These are phyloP conservation scores for Tetanocera ferruginea DNA, from an alignment of 2,888 invertebrate species.

Conservation along the genomic window DNA sequence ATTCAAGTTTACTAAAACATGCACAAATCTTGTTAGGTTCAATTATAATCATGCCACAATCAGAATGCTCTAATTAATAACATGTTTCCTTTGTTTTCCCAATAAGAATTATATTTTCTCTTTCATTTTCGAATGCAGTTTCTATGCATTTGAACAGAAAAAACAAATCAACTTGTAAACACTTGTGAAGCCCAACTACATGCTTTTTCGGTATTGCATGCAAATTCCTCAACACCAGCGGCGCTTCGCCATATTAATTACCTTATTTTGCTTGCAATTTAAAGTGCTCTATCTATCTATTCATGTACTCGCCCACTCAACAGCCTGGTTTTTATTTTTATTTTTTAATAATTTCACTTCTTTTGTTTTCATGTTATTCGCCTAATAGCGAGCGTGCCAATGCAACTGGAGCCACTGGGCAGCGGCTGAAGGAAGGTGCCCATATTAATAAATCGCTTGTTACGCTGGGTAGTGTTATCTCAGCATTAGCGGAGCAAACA, in stretches of 20 bases:
- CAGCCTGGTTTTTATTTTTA: not conserved
- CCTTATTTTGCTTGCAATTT: not conserved
- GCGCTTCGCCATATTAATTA: not conserved
- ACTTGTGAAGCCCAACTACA: not conserved
- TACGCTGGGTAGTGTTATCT: constrained; percentile 89
- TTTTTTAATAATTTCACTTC: not conserved
- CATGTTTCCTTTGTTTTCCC: too few species aligned
- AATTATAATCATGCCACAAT: too few species aligned
- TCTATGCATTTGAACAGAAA: too few species aligned
- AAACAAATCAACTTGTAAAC: too few species aligned
- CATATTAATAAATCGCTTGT: constrained; percentile 93
- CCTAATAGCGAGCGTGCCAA: constrained; percentile 83
- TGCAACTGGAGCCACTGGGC: constrained; percentile 91
- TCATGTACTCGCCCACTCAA: not conserved
- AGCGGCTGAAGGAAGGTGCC: constrained; percentile 89
- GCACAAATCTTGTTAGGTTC: too few species aligned
- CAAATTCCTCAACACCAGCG: constrained; percentile 7
- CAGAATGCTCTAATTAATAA: too few species aligned
- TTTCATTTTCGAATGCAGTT: too few species aligned
- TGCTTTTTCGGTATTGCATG: constrained; percentile 3
- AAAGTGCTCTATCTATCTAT: not conserved
- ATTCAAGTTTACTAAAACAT: too few species aligned
- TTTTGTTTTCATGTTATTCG: constrained; percentile 10
- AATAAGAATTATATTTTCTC: too few species aligned
- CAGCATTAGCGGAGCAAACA: constrained; percentile 81